Base-by-base conservation (phyloP, 1,140 invertebrate genomes). In the Drosophila sucinea region DNA sequence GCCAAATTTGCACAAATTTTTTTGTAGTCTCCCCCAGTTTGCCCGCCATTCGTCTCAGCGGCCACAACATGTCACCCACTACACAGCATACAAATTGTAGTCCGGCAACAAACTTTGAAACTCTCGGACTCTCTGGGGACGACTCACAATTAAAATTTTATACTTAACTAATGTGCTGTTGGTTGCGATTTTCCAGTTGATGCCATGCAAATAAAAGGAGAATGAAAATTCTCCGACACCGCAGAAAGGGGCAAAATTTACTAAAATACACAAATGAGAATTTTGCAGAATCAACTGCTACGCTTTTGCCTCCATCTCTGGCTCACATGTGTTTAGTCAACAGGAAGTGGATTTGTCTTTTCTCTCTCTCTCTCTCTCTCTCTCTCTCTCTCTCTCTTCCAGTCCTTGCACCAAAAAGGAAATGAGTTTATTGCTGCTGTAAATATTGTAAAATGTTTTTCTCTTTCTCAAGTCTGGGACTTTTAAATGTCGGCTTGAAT, bases 401-500 rank as follows among this genome's bases (percentile, higher is more conserved):
- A 60, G 58, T 3, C 30, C 23, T 17, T 33, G 38, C 7, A 8
- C 32, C 6, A 44, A 40, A 47, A 47, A 44, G 79, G 79, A 81
- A 81, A 81, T 77, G 65, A 81, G 79, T 82, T 82, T 82, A 82
- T 82, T 78, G 75, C 70, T 68, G 60, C 69, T 78, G 79, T 78
- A 82, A 82, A 82, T 82, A 82, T 81, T 82, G 67, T 74, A 82
- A 67, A 82, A 67, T 77, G 78, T 64, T 64, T 67, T 72, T 58
- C 56, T 38, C 57, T 23, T 41, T 29, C 33, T 30, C 30, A 33
- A 29, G 60, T 60, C 51, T 29, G 8, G 66, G 47, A 58, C 67
- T 55, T 72, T 73, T 71, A 64, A 67, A 62, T 81, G 79, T 81
- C 65, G 66, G 70, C 79, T 77, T 65, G 65, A 81, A 81, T 81